Evolutionary conservation across 1,140 invertebrate species (phyloP).

Genomic region (Drosophila quadrilineata): DNA sequence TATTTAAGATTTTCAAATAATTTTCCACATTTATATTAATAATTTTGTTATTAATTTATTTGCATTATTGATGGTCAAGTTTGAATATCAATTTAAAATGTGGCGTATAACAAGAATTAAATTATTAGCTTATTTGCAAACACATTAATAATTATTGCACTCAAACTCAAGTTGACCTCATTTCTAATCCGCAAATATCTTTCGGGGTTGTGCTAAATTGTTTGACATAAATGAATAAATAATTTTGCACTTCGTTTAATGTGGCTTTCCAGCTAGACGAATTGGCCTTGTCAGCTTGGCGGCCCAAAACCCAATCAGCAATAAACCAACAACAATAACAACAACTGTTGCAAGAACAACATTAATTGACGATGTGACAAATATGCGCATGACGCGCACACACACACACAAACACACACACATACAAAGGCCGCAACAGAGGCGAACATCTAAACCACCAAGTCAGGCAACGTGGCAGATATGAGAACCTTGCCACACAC

Average conservation of each 20-base stretch:
- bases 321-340: background rate
- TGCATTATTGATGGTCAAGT: too few species aligned
- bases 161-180: too few species aligned
- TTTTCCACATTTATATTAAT: too few species aligned
- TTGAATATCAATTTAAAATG: too few species aligned
- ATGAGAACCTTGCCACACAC: conserved; percentile 41
- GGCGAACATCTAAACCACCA: conserved; percentile 44
- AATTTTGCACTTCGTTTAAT: conserved; percentile 22
- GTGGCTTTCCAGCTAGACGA: conserved; percentile 12
- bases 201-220: background rate
- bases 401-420: conserved; percentile 31
- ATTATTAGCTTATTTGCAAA: too few species aligned
- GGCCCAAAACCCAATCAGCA: background rate
- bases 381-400: conserved; percentile 39
- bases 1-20: background rate
- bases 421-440: conserved; percentile 25
- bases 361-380: conserved; percentile 60
- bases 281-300: conserved; percentile 4
- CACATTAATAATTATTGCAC: too few species aligned
- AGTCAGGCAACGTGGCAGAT: conserved; percentile 51
- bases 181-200: too few species aligned
- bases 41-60: too few species aligned
- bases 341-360: conserved; percentile 24
- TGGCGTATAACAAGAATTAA: too few species aligned
- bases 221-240: conserved; percentile 16